Conservation (phyloP, 2,113 vertebrate genomes). For the Toxostoma redivivum region DNA sequence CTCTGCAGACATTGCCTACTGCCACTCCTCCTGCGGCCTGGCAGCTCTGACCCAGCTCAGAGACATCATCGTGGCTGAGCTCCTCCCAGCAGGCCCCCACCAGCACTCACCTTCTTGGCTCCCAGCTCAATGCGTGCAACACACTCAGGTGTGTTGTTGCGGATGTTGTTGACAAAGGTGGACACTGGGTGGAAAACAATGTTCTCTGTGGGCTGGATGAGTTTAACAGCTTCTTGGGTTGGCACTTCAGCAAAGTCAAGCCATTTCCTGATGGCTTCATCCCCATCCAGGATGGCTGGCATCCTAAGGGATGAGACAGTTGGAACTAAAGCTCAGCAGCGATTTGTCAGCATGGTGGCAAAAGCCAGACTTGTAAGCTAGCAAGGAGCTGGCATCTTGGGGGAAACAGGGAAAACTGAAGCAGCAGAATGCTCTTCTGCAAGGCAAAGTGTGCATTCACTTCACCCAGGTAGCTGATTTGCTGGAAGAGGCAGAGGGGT, state of each 20-base stretch:
- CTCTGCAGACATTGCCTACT: background rate
- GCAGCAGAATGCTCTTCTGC: background rate
- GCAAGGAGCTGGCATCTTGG: background rate
- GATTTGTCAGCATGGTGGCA: accelerated
- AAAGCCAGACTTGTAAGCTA: background rate
- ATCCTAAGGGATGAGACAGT: slow-evolving; percentile 76
- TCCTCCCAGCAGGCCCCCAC: background rate
- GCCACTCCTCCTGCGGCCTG: background rate
- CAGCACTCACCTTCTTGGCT: slow-evolving; percentile 75
- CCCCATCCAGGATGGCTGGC: slow-evolving; percentile 92
- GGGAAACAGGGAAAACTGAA: background rate
- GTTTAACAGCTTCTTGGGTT: slow-evolving; percentile 83
- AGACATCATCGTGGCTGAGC: accelerated
- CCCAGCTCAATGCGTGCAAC: slow-evolving; percentile 75
- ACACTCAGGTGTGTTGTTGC: slow-evolving; percentile 86
- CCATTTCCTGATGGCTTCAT: slow-evolving; percentile 89
- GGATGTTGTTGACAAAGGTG: slow-evolving; percentile 84
- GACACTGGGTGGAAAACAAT: slow-evolving; percentile 89
- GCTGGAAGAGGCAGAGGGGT: background rate
- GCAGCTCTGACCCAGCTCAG: background rate
- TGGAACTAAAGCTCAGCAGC: background rate
- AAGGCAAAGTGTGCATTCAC: accelerated
- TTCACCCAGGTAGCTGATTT: background rate
- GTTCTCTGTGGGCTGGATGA: slow-evolving; percentile 83
- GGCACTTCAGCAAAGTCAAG: slow-evolving; percentile 89